Conservation (phyloP, 2,113 vertebrate genomes). For the Agelaius tricolor region DNA sequence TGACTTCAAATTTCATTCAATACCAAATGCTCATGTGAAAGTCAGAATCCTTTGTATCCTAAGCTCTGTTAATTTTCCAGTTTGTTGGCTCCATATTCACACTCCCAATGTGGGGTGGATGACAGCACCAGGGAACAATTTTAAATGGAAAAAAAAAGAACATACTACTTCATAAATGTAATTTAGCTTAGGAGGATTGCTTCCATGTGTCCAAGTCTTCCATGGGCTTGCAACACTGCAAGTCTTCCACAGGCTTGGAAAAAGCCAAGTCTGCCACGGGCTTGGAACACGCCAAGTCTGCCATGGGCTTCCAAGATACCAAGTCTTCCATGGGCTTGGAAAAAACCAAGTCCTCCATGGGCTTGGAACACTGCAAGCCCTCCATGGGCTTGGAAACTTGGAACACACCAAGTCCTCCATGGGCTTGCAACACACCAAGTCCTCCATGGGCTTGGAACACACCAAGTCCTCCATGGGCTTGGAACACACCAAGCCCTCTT, state of each 20-base stretch:
- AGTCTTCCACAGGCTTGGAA: no score
- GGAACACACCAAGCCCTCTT: not conserved
- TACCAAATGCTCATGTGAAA: not conserved
- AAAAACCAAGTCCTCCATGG: fast-evolving
- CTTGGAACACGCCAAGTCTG: not conserved
- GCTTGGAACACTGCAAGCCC: not conserved
- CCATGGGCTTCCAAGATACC: not conserved
- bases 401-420: not conserved
- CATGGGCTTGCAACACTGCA: not conserved
- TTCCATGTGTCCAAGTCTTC: fast-evolving
- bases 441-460: not conserved
- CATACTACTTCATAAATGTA: not conserved
- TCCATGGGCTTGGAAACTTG: not conserved
- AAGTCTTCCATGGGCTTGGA: fast-evolving
- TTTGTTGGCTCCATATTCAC: not conserved
- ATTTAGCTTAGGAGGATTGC: not conserved
- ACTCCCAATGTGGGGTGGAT: not conserved
- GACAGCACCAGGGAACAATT: not conserved
- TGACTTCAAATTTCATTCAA: not conserved
- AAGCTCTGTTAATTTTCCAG: not conserved
- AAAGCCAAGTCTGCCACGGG: not conserved
- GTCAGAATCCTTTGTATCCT: not conserved
- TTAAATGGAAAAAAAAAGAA: not conserved
- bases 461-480: no score
- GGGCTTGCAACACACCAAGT: not conserved